Percentiles rank a stretch among this genome's conserved stretches.
phyloP scores from a whole-genome alignment of 2,888 invertebrate species.

The Phymatocera aterrima region DNA sequence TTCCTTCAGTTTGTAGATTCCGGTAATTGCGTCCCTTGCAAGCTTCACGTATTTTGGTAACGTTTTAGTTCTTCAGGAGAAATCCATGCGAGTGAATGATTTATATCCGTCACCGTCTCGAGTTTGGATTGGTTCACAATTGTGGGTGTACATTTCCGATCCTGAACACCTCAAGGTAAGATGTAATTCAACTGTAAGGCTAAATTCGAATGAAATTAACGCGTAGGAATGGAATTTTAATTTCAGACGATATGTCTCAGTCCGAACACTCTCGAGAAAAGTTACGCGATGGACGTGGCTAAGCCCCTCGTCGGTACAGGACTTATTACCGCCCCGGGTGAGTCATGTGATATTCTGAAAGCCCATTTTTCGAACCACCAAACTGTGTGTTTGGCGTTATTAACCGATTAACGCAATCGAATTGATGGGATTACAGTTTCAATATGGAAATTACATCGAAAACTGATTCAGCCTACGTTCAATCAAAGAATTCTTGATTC shows the following conservation, averaged over 20 bases:
- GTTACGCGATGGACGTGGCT: conserved; percentile 40
- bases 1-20: neutral
- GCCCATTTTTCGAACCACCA: neutral
- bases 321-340: conserved; percentile 60
- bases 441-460: conserved; percentile 79
- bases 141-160: conserved; percentile 55
- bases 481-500: conserved; percentile 80
- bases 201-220: neutral
- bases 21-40: too few species aligned
- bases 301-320: conserved; percentile 60
- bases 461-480: conserved; percentile 80
- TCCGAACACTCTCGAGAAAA: neutral
- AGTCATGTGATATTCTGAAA: conserved; percentile 3
- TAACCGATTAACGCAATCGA: neutral
- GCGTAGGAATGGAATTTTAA: neutral
- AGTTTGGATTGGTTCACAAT: conserved; percentile 56
- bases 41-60: neutral
- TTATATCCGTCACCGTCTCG: conserved; percentile 58
- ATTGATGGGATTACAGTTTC: conserved; percentile 71
- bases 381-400: neutral
- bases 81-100: conserved; percentile 50
- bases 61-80: conserved; percentile 55
- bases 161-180: conserved; percentile 60
- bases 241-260: neutral
- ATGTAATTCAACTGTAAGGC: neutral